These are phyloP conservation scores for Leptinotarsa texana DNA, from an alignment of 1,140 invertebrate species.

Conservation along the genomic window DNA sequence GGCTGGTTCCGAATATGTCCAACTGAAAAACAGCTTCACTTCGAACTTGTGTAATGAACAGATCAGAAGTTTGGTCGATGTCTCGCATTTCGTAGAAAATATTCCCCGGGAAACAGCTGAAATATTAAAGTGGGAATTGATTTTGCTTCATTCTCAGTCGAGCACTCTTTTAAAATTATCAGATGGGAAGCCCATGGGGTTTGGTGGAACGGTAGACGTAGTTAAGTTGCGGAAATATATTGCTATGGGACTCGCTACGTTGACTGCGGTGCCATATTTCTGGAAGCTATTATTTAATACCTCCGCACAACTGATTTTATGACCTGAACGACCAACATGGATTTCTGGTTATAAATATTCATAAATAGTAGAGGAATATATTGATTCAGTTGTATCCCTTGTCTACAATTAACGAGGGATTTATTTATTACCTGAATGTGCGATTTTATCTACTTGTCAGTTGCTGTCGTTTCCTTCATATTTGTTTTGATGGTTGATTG, in stretches of 20 bases:
- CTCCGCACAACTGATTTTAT: no score
- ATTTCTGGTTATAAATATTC: no score
- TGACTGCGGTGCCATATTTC: background rate
- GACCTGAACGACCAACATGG: no score
- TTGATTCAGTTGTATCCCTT: no score
- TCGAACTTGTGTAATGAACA: background rate
- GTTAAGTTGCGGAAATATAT: conserved; percentile 1
- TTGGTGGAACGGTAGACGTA: background rate
- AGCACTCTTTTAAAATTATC: background rate
- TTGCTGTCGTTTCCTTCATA: no score
- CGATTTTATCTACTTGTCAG: no score
- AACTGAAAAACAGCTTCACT: background rate
- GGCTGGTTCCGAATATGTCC: background rate
- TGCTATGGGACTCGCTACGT: background rate
- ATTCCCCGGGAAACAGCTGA: background rate
- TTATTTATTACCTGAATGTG: no score
- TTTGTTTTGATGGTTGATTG: no score
- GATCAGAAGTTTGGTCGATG: background rate
- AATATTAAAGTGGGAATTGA: background rate
- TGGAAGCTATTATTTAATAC: background rate
- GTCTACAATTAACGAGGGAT: no score
- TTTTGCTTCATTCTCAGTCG: background rate
- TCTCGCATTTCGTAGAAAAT: background rate
- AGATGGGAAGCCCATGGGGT: background rate
- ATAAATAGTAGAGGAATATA: no score